These are phyloP conservation scores for Cairina moschata DNA, from an alignment of 2,113 vertebrate species.

Conservation along the genomic window DNA sequence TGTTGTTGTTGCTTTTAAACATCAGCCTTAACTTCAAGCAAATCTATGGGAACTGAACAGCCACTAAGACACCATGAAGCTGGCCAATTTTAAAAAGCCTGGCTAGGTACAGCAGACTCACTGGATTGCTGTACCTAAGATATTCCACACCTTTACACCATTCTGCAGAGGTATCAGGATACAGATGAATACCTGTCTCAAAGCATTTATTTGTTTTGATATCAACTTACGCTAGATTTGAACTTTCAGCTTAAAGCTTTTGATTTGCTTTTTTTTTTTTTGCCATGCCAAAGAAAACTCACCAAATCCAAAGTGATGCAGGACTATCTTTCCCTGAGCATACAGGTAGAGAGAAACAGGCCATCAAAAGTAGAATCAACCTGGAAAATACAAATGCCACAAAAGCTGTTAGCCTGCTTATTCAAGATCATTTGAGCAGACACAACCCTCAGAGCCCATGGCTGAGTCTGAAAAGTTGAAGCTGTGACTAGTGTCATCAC, in stretches of 20 bases:
- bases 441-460: not conserved
- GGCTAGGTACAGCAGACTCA: too few relatives aligned
- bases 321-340: not conserved
- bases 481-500: not conserved
- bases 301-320: not conserved
- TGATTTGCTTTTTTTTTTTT: not conserved
- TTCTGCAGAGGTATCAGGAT: not conserved
- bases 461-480: not conserved
- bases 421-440: not conserved
- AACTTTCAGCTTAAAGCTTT: not conserved
- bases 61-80: too few relatives aligned
- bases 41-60: too few relatives aligned
- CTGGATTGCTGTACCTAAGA: too few relatives aligned
- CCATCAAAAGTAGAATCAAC: not conserved
- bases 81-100: too few relatives aligned
- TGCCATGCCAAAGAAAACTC: not conserved
- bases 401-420: not conserved
- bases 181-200: not conserved
- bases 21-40: too few relatives aligned
- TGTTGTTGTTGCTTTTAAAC: not conserved
- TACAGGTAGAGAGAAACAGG: not conserved
- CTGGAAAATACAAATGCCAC: not conserved
- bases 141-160: too few relatives aligned
- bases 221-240: not conserved
- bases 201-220: not conserved